Base-by-base conservation (phyloP, 2,797 vertebrate genomes). In the Darevskia nairensis region DNA sequence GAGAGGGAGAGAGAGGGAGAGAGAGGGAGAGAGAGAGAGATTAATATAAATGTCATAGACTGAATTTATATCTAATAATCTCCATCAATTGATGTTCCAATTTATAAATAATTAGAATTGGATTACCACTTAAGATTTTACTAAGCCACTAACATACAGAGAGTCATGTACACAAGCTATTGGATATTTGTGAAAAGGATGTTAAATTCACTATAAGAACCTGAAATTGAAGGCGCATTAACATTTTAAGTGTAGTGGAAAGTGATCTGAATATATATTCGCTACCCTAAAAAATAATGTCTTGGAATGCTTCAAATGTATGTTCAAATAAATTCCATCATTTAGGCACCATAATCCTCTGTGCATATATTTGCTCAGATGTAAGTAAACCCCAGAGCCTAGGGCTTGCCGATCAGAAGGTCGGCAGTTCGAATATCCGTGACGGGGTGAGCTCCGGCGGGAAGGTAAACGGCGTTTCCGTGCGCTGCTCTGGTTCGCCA, bases 1-100 rank as follows among this genome's bases (percentile, higher is more conserved):
- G 50, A 55, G 50, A 55, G 50, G 15, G 41, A 7, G 50, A 13
- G 50, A 50, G 94, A 77, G 94, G 95, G 84, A 93, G 39, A 90
- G 92, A 83, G 71, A 39, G 19, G 84, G 87, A 80, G 9, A 0
- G 1, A 46, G 23, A 41, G 39, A 41, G 39, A 41, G 39, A 1
- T 35, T 35, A 35, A 35, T 35, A 17, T 0, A 10, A 32, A 25
- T n/a, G n/a, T 1, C 9, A 61, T 21, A 88, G 71, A 85, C 78
- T 15, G 10, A 35, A n/a, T 23, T 17, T 87, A 11, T 29, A 46
- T 55, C 39, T 32, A 55, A 61, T n/a, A 44, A 19, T 68, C 3
- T 77, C 25, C 3, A 8, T 77, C 4, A 50, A 59, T 8, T 55
- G 44, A 17, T 55, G 25, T 50, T 83, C 35, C 39, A 71, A 76